Evolutionary conservation across 2,797 vertebrate genomes (phyloP), one percentile per base, ranked within the genome.

Genomic region (Argyrosomus regius): DNA sequence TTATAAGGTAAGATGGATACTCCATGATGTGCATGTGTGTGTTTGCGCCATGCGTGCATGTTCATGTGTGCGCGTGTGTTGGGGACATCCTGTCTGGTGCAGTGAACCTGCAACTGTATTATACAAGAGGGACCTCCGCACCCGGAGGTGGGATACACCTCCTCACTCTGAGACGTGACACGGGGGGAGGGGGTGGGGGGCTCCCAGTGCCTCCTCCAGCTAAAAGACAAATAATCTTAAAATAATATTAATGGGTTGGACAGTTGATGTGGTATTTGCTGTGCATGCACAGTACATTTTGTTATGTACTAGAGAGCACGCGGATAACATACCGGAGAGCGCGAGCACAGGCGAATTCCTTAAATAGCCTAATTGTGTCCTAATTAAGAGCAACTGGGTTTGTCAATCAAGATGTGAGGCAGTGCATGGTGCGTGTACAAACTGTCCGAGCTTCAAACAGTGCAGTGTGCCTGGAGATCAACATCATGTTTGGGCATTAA

Each of bases 101-200:
- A 88, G 50, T 56, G 82, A 77, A 81, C 46, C 82, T 49, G 83
- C 80, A 71, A 56, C 8, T 77, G 69, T 79, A 52, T 93, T 87
- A 92, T 54, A 92, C 84, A 91, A 92, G 65, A 80, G 49, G 60
- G 66, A 76, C 57, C 72, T 69, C 75, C 65, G 54, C 59, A 49
- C 35, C 3, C 63, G 53, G 74, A 74, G 71, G 45, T 73, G 70
- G 86, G 87, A 80, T 85, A 77, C 77, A 84, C 85, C 85, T 81
- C 71, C 57, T 63, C 22, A 26, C 49, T 31, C 18, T 35, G 52
- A 35, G 46, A 72, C 39, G 54, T 43, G 22, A 73, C 35, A 39
- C 35, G 35, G 50, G n/a, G 16, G 39, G 22, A 3, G 49, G 62
- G 31, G 71, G 24, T 18, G 60, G 52, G 8, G 56, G 22, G 22